A percentile compares a stretch with the other conserved stretches of the same genome.
Conservation (phyloP, 2,113 vertebrate genomes). For the Excalfactoria chinensis region DNA sequence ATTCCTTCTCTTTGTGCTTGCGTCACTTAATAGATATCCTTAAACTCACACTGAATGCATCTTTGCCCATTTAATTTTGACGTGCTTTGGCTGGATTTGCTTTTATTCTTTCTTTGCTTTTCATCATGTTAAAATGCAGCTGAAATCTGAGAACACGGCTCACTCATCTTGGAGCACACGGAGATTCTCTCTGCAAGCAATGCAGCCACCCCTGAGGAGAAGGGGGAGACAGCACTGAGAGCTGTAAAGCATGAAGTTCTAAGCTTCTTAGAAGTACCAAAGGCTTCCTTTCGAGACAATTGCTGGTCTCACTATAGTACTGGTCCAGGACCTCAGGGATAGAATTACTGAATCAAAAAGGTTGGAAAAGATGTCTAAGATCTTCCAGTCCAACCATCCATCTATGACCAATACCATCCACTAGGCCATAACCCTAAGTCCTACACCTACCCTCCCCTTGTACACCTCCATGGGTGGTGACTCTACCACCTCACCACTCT, state of each 20-base stretch:
- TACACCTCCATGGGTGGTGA: too few relatives aligned
- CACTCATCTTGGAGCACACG: neutral
- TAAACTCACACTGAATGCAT: neutral
- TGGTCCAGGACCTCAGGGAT: too few relatives aligned
- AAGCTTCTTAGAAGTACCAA: neutral
- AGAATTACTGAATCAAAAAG: too few relatives aligned
- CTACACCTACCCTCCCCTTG: too few relatives aligned
- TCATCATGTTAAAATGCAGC: neutral
- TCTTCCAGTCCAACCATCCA: too few relatives aligned
- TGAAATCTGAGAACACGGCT: neutral
- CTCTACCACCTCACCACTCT: too few relatives aligned
- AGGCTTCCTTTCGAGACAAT: neutral
- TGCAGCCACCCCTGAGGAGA: neutral
- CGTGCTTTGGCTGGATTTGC: neutral
- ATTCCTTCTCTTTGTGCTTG: neutral
- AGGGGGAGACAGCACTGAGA: accelerated
- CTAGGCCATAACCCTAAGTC: too few relatives aligned
- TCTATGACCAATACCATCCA: too few relatives aligned
- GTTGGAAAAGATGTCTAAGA: too few relatives aligned
- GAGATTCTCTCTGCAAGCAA: neutral
- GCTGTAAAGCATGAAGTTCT: neutral
- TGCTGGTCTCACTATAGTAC: accelerated
- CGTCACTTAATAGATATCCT: neutral
- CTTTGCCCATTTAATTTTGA: neutral
- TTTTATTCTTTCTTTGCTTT: neutral